Evolutionary conservation across 2,113 vertebrate species (phyloP).

Genomic region (Melanocharis versteri): DNA sequence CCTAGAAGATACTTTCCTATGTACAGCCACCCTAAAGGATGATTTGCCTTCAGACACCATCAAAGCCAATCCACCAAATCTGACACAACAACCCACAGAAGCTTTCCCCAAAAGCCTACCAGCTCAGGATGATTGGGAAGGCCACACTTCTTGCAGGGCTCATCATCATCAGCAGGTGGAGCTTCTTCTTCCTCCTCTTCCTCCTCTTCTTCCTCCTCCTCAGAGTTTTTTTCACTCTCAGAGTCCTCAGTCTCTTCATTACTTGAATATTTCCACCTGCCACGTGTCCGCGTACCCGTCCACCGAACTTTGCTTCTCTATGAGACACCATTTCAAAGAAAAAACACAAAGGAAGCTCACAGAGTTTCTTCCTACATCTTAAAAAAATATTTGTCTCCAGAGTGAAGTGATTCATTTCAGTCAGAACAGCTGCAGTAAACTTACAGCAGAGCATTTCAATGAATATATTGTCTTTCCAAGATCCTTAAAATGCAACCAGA

Average conservation of each 20-base stretch:
- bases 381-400: neutral
- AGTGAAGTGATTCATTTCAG: neutral
- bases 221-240: slow-evolving; percentile 79
- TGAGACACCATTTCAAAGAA: slow-evolving; percentile 26
- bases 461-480: neutral
- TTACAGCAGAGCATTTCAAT: neutral
- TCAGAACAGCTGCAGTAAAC: neutral
- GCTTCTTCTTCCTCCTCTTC: slow-evolving; percentile 83
- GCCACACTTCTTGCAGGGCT: slow-evolving; percentile 94
- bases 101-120: slow-evolving; percentile 66
- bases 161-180: slow-evolving; percentile 83
- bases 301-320: slow-evolving; percentile 83
- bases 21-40: neutral
- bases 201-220: slow-evolving; percentile 76
- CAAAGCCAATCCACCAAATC: neutral
- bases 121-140: slow-evolving; percentile 97
- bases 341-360: neutral
- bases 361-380: neutral
- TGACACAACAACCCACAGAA: neutral
- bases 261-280: slow-evolving; percentile 82
- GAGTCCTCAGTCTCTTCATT: slow-evolving; percentile 84
- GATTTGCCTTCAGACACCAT: neutral
- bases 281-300: slow-evolving; percentile 84
- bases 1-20: neutral
- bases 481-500: neutral